Base-by-base conservation (phyloP, 2,797 vertebrate genomes). In the Tiaroga cobitis region DNA sequence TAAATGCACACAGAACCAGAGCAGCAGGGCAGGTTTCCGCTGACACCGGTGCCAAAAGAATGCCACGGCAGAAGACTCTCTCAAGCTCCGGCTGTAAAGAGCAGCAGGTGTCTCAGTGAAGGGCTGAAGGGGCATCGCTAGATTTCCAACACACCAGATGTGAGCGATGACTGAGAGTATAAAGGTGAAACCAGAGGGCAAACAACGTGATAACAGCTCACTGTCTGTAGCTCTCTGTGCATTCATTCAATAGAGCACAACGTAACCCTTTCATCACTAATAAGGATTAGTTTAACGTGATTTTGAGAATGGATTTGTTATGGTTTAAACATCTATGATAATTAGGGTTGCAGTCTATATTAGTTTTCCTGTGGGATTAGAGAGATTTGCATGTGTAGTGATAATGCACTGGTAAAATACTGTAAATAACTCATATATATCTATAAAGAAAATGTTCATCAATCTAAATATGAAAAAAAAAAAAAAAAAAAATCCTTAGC, bases 61-160 rank as follows among this genome's bases (percentile, higher is more conserved):
- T 13, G 72, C 72, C 82, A 76, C 18, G 24, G 73, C 46, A 67
- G 32, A 39, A 68, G 43, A 24, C 61, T 75, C 43, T 68, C 73
- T 83, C 73, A 83, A 65, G 24, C 43, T 77, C 74, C 34, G 63
- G 82, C 61, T 83, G 82, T 76, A 77, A 67, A 65, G 61, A 68
- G 82, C 82, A 77, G 73, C 82, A 83, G 73, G 82, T 83, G 72
- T 77, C 73, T 51, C 74, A 13, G 46, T 32, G 73, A 46, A 68
- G 63, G 61, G 72, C 34, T 83, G 61, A 76, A n/a, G 82, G 82
- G 82, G 59, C 34, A 65, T 19, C 6, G 61, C 59, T 67, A 54
- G 26, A 54, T 77, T 54, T 83, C 73, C 82, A 77, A 68, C 73
- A 68, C 32, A 51, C 82, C 82, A 83, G 73, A 76, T 83, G 82